Base-by-base conservation (phyloP, 2,888 invertebrate genomes). In the Volucella inanis region DNA sequence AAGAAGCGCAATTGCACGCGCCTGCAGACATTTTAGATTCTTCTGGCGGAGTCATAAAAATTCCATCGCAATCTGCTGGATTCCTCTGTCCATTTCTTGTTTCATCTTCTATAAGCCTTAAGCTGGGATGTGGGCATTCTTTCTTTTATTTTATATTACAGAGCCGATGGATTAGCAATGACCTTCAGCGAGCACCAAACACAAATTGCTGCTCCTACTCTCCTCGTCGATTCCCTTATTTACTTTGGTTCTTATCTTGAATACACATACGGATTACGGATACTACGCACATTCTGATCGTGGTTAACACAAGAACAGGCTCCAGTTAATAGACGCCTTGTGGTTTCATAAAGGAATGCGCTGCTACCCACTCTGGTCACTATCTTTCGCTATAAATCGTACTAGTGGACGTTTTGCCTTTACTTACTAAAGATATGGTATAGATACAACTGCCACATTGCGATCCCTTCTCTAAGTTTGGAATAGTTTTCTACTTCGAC, bases 331-430 rank as follows among this genome's bases (percentile, higher is more conserved):
- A 76, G 67, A 85, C 57, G 76, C 61, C 76, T 81, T 85, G 85
- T 81, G 85, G 85, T 85, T 85, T 85, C 72, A 57, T 68, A 31
- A 31, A 71, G 75, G 79, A 84, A 84, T 84, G 52, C 39, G 45
- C 61, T 68, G 64, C 57, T 76, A 74, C 75, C 64, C 39, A 52
- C 70, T 52, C 15, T 71, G 64, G 59, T 47, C 65, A 81, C 76
- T 81, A 85, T 85, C 85, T 67, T 76, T 61, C 62, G 76, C 64
- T 76, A 81, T 85, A 85, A 85, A 85, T 81, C 80, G 85, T 76
- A 54, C 62, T 65, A 55, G 68, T 41, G 64, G 83, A 74, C 57
- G 64, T 49, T n/a, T 38, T 77, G 14, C 57, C 12, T n/a, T 22
- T 47, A 61, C 38, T 57, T 57, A 45, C 61, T 54, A 70, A 57